Evolutionary conservation across 2,888 invertebrate species (phyloP).

Genomic region (Sussaba pulchella): DNA sequence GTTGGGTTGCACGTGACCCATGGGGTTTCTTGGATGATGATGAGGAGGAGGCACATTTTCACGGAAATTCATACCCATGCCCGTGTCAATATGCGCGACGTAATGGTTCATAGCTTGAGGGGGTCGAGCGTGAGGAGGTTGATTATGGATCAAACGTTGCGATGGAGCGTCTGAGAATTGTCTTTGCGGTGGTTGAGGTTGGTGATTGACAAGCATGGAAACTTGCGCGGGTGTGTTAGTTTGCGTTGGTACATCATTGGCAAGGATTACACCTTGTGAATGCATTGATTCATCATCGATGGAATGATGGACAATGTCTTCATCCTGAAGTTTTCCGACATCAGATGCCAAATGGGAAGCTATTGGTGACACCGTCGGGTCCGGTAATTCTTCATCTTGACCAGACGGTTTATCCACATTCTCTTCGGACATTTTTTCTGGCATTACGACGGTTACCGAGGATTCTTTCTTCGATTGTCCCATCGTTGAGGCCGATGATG

Average conservation of each 20-base stretch:
- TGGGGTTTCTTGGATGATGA: not conserved
- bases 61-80: slow-evolving; percentile 33
- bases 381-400: not conserved
- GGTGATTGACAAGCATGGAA: slow-evolving; percentile 44
- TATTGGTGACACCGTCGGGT: not conserved
- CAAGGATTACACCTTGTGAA: not conserved
- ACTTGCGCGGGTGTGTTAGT: slow-evolving; percentile 55
- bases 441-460: slow-evolving; percentile 76
- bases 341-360: slow-evolving; percentile 30
- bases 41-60: slow-evolving; percentile 13
- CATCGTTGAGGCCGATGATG: slow-evolving; percentile 54
- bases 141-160: slow-evolving; percentile 37
- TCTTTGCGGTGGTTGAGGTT: slow-evolving; percentile 35
- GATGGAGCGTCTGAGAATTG: slow-evolving; percentile 10
- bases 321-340: slow-evolving; percentile 22
- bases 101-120: slow-evolving; percentile 33
- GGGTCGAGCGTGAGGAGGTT: slow-evolving; percentile 54
- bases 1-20: not conserved
- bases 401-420: slow-evolving; percentile 21
- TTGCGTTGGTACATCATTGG: slow-evolving; percentile 58
- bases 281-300: not conserved
- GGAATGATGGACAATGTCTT: slow-evolving; percentile 30
- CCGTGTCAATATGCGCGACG: not conserved
- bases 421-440: slow-evolving; percentile 73
- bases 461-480: slow-evolving; percentile 59